Base-by-base conservation (phyloP, 2,113 vertebrate species). In the Sardina pilchardus region DNA sequence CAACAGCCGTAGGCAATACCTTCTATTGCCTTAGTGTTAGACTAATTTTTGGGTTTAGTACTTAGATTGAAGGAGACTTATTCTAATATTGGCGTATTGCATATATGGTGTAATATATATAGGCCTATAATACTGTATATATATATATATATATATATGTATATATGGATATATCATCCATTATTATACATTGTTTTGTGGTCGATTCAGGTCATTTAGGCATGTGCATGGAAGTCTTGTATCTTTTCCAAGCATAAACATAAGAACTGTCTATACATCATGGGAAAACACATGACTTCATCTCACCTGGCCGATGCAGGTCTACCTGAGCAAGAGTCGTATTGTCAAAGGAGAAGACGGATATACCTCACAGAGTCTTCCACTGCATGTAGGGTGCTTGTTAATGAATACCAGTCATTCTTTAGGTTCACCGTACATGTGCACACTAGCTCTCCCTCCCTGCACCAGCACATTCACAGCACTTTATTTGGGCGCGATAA, bases 381-480 rank as follows among this genome's bases (percentile, higher is more conserved):
- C 71, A 36, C 34, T 78, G 71, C 71, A 78, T 34, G 71, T 78
- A 36, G 34, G 34, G 81, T 87, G 81, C 24, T 81, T 84, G 87
- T 85, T 82, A 81, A 88, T 71, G 75, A 71, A 42, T 53, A 83
- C 85, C 67, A 85, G 0, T 89, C 84, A 43, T 86, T 90, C 81
- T 85, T 42, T 30, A 85, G 50, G 71, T 39, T 47, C 43, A 42
- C 50, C 84, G 44, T 59, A 81, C 81, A 4, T 85, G 87, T 91
- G 89, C 90, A 89, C 92, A 91, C 90, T 91, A 91, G 84, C 45
- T 80, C 45, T 53, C n/a, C 24, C 7, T 36, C n/a, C 36, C 16
- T 10, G 34, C 67, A 9, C 71, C n/a, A 81, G 39, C 84, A 53
- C 71, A 26, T 48, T 80, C 24, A 10, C 3, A 26, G 48, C n/a